Evolutionary conservation across 2,888 invertebrate species (phyloP), one percentile per base, ranked within the genome.

Genomic region (Ditula angustiorana): DNA sequence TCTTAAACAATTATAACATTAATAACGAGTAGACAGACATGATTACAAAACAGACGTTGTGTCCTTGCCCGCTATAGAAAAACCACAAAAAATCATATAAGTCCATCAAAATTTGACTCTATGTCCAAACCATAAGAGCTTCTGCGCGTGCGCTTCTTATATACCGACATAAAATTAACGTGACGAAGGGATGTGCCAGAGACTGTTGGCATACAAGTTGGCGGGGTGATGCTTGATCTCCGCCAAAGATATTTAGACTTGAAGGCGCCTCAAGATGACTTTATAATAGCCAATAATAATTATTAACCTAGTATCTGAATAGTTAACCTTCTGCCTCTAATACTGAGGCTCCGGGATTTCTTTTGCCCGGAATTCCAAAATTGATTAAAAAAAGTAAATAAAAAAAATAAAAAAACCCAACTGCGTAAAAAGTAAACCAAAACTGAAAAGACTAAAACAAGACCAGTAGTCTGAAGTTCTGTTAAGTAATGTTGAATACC

Each of bases 241-340:
- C 77, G 88, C 88, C 90, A 90, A 88, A 85, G 81, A 81, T 87
- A 86, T 87, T 88, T 83, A 87, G 88, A 90, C 90, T 76, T 71
- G 78, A 79, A 82, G 89, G 83, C 88, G 88, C 89, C 89, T 72
- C 75, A 8, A 16, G 11, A 50, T 49, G 28, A 13, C 21, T 71
- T 75, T 72, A 72, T 73, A 70, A 46, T 59, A 23, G 24, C 41
- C 41, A 53, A 53, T n/a, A n/a, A n/a, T n/a, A n/a, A n/a, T n/a
- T n/a, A n/a, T n/a, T n/a, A n/a, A n/a, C n/a, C n/a, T n/a, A n/a
- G n/a, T n/a, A n/a, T n/a, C n/a, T n/a, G n/a, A n/a, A n/a, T n/a
- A n/a, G n/a, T n/a, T n/a, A n/a, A n/a, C n/a, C n/a, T n/a, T n/a
- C n/a, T n/a, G n/a, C n/a, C n/a, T n/a, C n/a, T n/a, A n/a, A n/a